phyloP scores from a whole-genome alignment of 2,797 vertebrate species.

The Schizopygopsis malacanthus region DNA sequence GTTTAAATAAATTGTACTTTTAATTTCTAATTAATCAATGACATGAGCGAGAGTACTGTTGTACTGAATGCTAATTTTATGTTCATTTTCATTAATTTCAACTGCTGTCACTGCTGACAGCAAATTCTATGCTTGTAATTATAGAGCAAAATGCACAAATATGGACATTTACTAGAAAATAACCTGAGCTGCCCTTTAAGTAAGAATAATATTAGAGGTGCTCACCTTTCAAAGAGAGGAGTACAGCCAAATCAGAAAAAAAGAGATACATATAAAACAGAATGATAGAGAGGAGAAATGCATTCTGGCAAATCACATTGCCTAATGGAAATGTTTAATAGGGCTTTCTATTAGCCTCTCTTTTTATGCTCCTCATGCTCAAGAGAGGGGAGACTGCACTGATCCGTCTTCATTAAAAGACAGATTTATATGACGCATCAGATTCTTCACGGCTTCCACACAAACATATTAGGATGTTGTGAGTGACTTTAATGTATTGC shows the following conservation, averaged over 20 bases:
- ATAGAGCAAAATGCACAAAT: not conserved
- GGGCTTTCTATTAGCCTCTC: slow-evolving; percentile 67
- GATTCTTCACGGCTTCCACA: slow-evolving; percentile 92
- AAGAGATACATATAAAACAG: slow-evolving; percentile 23
- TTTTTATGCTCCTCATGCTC: slow-evolving; percentile 59
- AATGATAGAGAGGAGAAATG: slow-evolving; percentile 55
- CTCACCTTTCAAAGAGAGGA: not conserved
- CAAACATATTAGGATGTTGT: slow-evolving; percentile 85
- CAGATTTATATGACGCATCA: slow-evolving; percentile 92
- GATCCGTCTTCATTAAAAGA: slow-evolving; percentile 88
- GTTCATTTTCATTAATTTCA: not conserved
- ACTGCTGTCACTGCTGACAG: not conserved
- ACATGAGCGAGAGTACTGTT: not conserved
- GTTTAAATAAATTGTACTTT: not conserved
- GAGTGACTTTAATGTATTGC: not conserved
- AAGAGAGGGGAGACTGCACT: slow-evolving; percentile 71
- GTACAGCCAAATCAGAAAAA: not conserved
- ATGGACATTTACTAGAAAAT: not conserved
- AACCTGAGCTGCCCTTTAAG: not conserved
- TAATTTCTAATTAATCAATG: not conserved
- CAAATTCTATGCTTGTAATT: not conserved
- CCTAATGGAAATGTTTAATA: slow-evolving; percentile 68
- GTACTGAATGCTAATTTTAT: not conserved
- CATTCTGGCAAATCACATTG: slow-evolving; percentile 62
- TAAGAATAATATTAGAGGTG: not conserved